A percentile compares a stretch with the other conserved stretches of the same genome.
These are phyloP conservation scores for Orussus abietinus DNA, from an alignment of 1,140 invertebrate species.

Conservation along the genomic window DNA sequence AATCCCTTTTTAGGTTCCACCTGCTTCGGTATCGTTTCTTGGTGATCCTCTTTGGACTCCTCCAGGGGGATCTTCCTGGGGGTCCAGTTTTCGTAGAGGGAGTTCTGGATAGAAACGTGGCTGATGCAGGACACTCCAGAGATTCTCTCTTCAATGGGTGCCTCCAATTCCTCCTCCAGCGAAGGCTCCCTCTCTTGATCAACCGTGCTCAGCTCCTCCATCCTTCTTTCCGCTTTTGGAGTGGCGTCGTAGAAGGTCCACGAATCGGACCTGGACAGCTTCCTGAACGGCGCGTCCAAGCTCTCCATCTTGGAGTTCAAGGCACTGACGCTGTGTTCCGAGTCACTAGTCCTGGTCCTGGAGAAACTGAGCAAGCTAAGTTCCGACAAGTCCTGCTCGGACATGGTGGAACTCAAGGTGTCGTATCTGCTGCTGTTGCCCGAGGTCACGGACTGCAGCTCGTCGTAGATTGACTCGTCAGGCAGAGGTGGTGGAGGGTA, in stretches of 20 bases:
- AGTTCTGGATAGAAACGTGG: conserved; percentile 37
- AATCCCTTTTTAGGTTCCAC: not conserved
- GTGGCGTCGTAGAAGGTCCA: conserved; percentile 57
- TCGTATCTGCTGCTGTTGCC: conserved; percentile 44
- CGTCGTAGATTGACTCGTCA: conserved; percentile 58
- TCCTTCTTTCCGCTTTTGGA: conserved; percentile 19
- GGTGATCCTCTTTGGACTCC: conserved; percentile 4
- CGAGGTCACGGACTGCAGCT: conserved; percentile 50
- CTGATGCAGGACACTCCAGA: conserved; percentile 29
- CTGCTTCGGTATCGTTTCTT: conserved; percentile 1
- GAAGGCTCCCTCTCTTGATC: conserved; percentile 34
- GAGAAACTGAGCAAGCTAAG: conserved; percentile 21
- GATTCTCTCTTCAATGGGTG: conserved; percentile 19
- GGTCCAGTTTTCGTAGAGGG: conserved; percentile 42
- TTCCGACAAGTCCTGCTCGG: conserved; percentile 31
- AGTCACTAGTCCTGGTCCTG: conserved; percentile 42
- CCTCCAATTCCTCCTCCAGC: conserved; percentile 30
- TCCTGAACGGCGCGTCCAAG: conserved; percentile 19
- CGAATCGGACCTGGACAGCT: conserved; percentile 52
- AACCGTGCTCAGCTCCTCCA: conserved; percentile 21
- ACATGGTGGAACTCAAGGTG: conserved; percentile 42
- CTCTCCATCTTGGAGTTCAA: conserved; percentile 11
- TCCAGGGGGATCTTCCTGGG: conserved; percentile 16
- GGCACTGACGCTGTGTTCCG: conserved; percentile 40
- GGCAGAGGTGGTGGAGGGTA: conserved; percentile 60